Evolutionary conservation across 2,113 vertebrate genomes (phyloP).

Genomic region (Misgurnus mizolepis): DNA sequence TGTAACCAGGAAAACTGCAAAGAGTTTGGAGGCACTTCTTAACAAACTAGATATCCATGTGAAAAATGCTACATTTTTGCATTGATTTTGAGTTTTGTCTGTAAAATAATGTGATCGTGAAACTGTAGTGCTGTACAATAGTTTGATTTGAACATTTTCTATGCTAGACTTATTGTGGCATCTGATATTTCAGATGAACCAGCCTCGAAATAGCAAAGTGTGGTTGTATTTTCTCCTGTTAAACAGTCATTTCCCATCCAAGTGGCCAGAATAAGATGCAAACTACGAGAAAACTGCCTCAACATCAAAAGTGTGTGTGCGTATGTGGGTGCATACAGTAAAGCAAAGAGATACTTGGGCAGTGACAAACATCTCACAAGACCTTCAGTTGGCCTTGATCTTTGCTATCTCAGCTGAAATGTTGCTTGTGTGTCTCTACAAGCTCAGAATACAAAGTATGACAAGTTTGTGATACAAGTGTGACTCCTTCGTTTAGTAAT

Average conservation of each 20-base stretch:
- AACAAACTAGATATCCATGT: too few species aligned
- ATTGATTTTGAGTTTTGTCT: too few species aligned
- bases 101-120: too few species aligned
- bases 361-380: constrained; percentile 64
- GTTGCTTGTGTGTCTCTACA: constrained; percentile 19
- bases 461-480: constrained; percentile 44
- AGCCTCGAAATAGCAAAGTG: too few species aligned
- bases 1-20: too few species aligned
- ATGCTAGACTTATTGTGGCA: too few species aligned
- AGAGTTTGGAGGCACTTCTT: too few species aligned
- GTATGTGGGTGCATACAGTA: neutral
- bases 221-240: too few species aligned
- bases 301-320: constrained; percentile 7
- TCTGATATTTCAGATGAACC: too few species aligned
- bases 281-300: neutral
- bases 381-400: constrained; percentile 58
- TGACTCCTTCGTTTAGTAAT: constrained; percentile 51
- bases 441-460: constrained; percentile 21
- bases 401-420: constrained; percentile 39
- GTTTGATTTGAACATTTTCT: too few species aligned
- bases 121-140: too few species aligned
- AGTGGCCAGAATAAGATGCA: neutral
- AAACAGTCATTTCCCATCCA: neutral
- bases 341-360: constrained; percentile 48
- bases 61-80: too few species aligned